Evolutionary conservation across 2,797 vertebrate genomes (phyloP).

Genomic region (Labeo calbasu): DNA sequence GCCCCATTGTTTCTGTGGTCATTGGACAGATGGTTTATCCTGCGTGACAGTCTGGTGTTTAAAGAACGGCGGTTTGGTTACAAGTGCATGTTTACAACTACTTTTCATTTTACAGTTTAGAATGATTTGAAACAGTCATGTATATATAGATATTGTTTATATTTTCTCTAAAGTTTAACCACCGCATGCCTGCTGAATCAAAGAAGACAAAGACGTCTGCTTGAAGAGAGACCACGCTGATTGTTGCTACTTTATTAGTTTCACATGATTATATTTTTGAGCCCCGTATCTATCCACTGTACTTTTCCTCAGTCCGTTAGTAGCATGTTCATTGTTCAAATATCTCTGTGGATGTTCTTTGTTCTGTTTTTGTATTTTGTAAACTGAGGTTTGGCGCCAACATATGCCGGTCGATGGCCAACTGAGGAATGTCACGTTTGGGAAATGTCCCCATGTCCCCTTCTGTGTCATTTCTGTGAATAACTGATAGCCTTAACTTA

Average conservation of each 20-base stretch:
- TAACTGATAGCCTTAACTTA: conserved; percentile 69
- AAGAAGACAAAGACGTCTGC: conserved; percentile 64
- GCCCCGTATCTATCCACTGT: conserved; percentile 65
- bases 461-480: conserved; percentile 60
- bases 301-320: conserved; percentile 54
- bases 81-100: conserved; percentile 82
- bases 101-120: conserved; percentile 70
- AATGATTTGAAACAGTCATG: conserved; percentile 70
- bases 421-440: conserved; percentile 37
- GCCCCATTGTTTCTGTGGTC: conserved; percentile 51
- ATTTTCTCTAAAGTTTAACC: conserved; percentile 73
- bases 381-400: conserved; percentile 30
- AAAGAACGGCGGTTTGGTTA: conserved; percentile 64
- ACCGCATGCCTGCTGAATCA: conserved; percentile 79
- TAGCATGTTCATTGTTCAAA: conserved; percentile 66
- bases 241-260: conserved; percentile 50
- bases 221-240: conserved; percentile 59
- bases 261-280: conserved; percentile 59
- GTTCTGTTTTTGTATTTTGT: conserved; percentile 37
- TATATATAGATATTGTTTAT: conserved; percentile 77
- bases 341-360: conserved; percentile 51
- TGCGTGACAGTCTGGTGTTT: conserved; percentile 64
- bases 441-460: conserved; percentile 44
- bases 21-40: conserved; percentile 49
- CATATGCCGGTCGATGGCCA: conserved; percentile 25